Conservation (phyloP, 2,113 vertebrate species). For the Jaculus jaculus region DNA sequence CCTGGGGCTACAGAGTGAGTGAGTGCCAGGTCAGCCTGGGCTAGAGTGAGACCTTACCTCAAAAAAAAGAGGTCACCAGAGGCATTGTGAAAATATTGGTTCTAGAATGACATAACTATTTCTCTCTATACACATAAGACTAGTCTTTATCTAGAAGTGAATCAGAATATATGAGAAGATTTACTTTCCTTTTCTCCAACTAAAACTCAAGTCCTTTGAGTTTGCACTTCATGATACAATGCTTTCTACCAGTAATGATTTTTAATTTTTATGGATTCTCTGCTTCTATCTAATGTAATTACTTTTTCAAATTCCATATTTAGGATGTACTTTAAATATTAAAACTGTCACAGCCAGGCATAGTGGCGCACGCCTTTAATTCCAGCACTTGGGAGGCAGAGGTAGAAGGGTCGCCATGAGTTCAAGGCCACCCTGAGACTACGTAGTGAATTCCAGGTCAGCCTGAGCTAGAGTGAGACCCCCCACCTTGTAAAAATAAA, state of each 20-base stretch:
- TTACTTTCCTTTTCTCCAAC: slow-evolving; percentile 5
- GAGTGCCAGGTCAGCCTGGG: no score
- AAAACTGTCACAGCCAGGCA: background rate
- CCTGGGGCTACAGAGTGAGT: no score
- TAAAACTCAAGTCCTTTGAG: slow-evolving; percentile 7
- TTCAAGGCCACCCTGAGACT: no score
- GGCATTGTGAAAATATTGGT: slow-evolving; percentile 39
- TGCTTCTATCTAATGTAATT: slow-evolving; percentile 44
- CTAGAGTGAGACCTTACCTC: no score
- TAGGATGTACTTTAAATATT: slow-evolving; percentile 50
- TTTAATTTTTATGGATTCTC: slow-evolving; percentile 50
- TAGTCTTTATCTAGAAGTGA: slow-evolving; percentile 35
- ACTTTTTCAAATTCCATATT: slow-evolving; percentile 55
- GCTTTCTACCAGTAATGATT: slow-evolving; percentile 33
- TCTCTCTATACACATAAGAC: slow-evolving; percentile 24
- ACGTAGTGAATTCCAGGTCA: no score
- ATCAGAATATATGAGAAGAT: slow-evolving; percentile 36
- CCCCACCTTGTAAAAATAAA: no score
- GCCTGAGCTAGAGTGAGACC: no score
- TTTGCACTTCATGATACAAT: slow-evolving; percentile 25
- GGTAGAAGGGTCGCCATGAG: no score
- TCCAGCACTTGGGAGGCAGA: no score
- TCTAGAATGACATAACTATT: slow-evolving; percentile 16
- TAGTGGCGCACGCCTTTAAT: no score
- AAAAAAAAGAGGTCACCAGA: background rate